Conservation (phyloP, 2,113 vertebrate species). For the Formicarius rufipectus region DNA sequence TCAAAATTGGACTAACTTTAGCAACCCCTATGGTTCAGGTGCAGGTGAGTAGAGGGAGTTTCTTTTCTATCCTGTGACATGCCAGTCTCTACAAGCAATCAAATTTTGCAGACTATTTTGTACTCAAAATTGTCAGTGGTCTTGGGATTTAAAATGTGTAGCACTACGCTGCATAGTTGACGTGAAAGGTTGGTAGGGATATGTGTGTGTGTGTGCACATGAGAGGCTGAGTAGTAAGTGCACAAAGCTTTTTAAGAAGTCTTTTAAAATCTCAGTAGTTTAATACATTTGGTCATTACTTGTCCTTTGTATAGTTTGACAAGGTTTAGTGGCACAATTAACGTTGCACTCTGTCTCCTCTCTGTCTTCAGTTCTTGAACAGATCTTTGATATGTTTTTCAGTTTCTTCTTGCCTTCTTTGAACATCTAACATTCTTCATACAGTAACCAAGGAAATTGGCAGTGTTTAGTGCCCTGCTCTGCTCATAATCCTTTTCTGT, state of each 20-base stretch:
- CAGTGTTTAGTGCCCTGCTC: constrained; percentile 51
- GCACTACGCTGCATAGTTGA: neutral
- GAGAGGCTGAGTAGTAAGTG: neutral
- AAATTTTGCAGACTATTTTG: neutral
- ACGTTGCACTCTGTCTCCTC: neutral
- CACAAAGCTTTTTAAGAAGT: neutral
- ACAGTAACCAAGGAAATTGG: constrained; percentile 71
- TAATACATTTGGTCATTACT: constrained; percentile 8
- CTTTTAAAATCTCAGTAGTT: neutral
- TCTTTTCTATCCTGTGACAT: neutral
- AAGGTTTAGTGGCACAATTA: constrained; percentile 47
- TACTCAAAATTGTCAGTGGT: neutral
- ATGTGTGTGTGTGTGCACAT: no score
- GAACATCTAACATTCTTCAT: constrained; percentile 60
- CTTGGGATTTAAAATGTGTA: neutral
- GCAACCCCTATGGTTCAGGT: neutral
- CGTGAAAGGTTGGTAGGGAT: neutral
- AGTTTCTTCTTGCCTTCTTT: constrained; percentile 42
- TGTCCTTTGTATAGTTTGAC: neutral
- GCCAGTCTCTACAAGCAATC: neutral
- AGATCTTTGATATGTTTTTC: constrained; percentile 45
- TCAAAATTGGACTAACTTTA: neutral
- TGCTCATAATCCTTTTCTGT: constrained; percentile 58
- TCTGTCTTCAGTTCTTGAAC: constrained; percentile 36
- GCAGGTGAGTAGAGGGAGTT: neutral